phyloP scores from a whole-genome alignment of 2,888 invertebrate genomes.

The Melanostoma mellinum region DNA sequence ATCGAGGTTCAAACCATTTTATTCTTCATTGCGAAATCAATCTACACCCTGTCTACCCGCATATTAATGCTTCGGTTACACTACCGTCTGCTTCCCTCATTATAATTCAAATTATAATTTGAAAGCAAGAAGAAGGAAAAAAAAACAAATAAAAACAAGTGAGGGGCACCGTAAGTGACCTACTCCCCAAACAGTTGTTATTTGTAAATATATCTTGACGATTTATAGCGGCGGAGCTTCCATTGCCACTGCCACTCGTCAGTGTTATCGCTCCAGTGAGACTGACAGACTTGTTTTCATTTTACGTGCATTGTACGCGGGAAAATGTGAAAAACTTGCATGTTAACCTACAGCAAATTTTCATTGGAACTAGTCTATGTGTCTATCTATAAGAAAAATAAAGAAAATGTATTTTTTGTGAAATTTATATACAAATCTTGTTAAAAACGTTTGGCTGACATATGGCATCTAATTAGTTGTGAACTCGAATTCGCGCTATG shows the following conservation, averaged over 20 bases:
- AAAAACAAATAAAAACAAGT: neutral
- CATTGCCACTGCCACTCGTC: conserved; percentile 25
- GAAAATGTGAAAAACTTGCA: conserved; percentile 18
- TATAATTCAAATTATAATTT: conserved; percentile 42
- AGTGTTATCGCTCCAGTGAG: conserved; percentile 37
- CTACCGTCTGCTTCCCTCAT: conserved; percentile 9
- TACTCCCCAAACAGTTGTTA: conserved; percentile 42
- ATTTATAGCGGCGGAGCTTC: conserved; percentile 21
- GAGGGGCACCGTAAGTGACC: conserved; percentile 52
- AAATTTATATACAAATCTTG: conserved; percentile 22
- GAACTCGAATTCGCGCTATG: conserved; percentile 32
- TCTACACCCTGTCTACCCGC: too few species aligned
- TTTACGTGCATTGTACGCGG: conserved; percentile 7
- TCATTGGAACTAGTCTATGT: conserved; percentile 17
- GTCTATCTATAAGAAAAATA: conserved; percentile 2
- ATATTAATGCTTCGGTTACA: too few species aligned
- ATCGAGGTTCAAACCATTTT: too few species aligned
- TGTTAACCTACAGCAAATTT: neutral
- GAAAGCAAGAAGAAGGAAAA: conserved; percentile 15
- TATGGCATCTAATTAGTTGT: conserved; percentile 51
- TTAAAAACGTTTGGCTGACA: conserved; percentile 20
- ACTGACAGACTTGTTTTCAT: conserved; percentile 19
- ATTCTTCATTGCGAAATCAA: too few species aligned
- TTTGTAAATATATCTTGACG: conserved; percentile 23
- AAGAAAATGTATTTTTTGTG: conserved; percentile 14